These are phyloP conservation scores for Premnoplex brunnescens DNA, from an alignment of 2,797 vertebrate genomes.

Conservation along the genomic window DNA sequence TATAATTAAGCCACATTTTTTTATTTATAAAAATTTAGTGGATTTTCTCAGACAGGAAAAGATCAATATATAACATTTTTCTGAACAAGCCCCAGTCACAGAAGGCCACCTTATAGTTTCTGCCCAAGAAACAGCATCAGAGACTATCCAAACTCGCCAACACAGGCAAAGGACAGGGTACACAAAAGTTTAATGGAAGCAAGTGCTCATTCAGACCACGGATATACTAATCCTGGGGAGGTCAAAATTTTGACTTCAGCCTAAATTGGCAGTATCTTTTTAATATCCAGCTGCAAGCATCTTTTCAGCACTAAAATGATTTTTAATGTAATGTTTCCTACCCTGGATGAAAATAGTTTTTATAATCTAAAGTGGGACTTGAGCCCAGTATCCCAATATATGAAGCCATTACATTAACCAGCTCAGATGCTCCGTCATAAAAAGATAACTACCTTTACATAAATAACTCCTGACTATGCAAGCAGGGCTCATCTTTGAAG, in stretches of 20 bases:
- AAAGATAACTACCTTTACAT: conserved; percentile 63
- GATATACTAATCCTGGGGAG: background rate
- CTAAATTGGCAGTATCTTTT: conserved; percentile 15
- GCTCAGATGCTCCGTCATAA: conserved; percentile 35
- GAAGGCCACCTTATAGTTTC: background rate
- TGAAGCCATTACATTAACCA: conserved; percentile 61
- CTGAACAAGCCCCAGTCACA: background rate
- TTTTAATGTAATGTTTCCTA: conserved; percentile 57
- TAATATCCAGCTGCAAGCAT: conserved; percentile 8
- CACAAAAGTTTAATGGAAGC: background rate
- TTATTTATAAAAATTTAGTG: background rate
- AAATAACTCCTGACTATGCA: conserved; percentile 55
- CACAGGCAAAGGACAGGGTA: background rate
- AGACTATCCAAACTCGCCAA: background rate
- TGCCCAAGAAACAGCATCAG: background rate
- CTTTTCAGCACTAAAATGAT: conserved; percentile 52
- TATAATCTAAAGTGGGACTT: conserved; percentile 49
- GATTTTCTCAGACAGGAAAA: background rate
- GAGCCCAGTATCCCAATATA: conserved; percentile 54
- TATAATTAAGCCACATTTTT: background rate
- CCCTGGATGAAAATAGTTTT: conserved; percentile 42
- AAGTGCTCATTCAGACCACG: background rate
- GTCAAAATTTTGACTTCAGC: conserved; percentile 11
- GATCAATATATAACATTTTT: background rate
- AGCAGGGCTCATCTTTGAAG: conserved; percentile 37